Base-by-base conservation (phyloP, 2,113 vertebrate species). In the Pica pica region DNA sequence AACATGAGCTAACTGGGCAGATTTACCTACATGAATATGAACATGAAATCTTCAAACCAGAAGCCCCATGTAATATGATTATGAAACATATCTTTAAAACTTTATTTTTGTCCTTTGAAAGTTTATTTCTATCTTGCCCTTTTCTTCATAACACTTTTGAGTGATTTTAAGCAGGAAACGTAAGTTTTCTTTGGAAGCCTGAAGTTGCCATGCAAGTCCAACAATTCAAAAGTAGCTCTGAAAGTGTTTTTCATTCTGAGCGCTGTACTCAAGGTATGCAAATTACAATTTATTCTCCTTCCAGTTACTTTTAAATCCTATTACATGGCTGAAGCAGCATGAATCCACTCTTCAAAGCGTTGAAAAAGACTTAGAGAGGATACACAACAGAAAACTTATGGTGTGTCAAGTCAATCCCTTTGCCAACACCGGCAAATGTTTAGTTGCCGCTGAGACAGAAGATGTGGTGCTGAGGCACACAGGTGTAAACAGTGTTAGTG, bases 361-460 rank as follows among this genome's bases (percentile, higher is more conserved):
- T 24, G 44, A 83, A 39, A 83, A 82, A 70, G 6, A 15, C 57
- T 49, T 37, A 56, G 28, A 73, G 56, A 59, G n/a, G 28, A 35
- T 30, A 68, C 27, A 37, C 30, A 53, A 41, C 13, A 74, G 44
- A 74, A 80, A 50, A 44, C 4, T 23, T 55, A 10, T 12, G 3
- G 7, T 46, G 10, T 53, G 6, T 80, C 68, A 41, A 17, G 27
- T 9, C 0, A 0, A 46, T 73, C 13, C 19, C 11, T 57, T 77
- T 16, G 39, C 42, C 37, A 87, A 4, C 26, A 18, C 10, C 30
- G 71, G 26, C 23, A 78, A 89, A 57, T 27, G 10, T 35, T 74
- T 47, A 41, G 19, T 1, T 39, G 35, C 71, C 4, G 0, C 33
- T 70, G 52, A 74, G 35, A 42, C 4, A 30, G 21, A 80, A 74